These are phyloP conservation scores for Bombus pascuorum DNA, from an alignment of 1,140 invertebrate species.

Conservation along the genomic window DNA sequence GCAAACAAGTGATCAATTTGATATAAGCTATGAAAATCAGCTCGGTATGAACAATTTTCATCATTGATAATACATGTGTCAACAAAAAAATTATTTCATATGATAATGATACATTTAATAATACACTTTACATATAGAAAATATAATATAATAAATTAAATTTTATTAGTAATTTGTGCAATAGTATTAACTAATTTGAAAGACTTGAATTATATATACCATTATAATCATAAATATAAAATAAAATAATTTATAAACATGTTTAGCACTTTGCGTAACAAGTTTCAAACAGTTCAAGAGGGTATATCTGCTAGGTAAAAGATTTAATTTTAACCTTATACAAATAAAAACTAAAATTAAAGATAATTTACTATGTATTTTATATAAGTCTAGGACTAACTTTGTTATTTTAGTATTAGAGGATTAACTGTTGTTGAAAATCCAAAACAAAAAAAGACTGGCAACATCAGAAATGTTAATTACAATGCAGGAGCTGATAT, in stretches of 20 bases:
- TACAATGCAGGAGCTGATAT: slow-evolving; percentile 84
- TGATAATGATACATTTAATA: background rate
- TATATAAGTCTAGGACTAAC: slow-evolving; percentile 10
- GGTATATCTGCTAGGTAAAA: slow-evolving; percentile 82
- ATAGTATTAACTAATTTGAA: background rate
- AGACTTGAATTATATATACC: background rate
- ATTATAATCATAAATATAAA: background rate
- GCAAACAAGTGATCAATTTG: background rate
- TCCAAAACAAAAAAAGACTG: slow-evolving; percentile 71
- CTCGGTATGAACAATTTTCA: background rate
- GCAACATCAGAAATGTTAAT: slow-evolving; percentile 78
- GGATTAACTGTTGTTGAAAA: slow-evolving; percentile 73
- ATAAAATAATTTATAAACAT: slow-evolving; percentile 66
- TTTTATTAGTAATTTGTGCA: background rate
- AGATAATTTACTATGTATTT: background rate
- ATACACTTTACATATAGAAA: background rate
- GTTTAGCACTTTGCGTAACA: slow-evolving; percentile 81
- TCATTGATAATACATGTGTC: background rate
- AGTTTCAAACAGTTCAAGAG: slow-evolving; percentile 82
- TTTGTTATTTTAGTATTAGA: slow-evolving; percentile 74
- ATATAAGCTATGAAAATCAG: background rate
- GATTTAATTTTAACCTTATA: background rate
- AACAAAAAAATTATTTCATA: background rate
- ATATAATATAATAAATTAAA: background rate
- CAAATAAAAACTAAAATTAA: background rate